phyloP scores from a whole-genome alignment of 2,888 invertebrate species.

The Parelbella ahira region DNA sequence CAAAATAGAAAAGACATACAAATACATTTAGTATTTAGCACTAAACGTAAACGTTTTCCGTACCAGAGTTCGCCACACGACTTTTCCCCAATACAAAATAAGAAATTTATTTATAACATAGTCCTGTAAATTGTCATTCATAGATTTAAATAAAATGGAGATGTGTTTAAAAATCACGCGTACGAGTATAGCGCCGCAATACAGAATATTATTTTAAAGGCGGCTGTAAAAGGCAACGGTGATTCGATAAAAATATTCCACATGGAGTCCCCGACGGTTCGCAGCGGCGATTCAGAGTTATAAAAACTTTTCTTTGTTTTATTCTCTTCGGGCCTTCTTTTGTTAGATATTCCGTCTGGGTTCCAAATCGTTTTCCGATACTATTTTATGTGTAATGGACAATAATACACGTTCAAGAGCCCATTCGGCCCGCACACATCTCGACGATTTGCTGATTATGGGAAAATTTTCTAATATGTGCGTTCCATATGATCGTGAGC shows the following conservation, averaged over 20 bases:
- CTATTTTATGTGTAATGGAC: conserved; percentile 66
- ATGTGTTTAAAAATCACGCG: no score
- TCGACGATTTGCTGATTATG: conserved; percentile 33
- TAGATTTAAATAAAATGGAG: no score
- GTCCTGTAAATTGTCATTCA: no score
- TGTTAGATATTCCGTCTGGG: conserved; percentile 49
- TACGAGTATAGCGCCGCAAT: conserved; percentile 9
- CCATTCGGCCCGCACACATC: conserved; percentile 35
- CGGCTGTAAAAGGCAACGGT: conserved; percentile 18
- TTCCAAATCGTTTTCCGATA: conserved; percentile 73
- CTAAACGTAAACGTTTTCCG: no score
- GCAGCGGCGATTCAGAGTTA: conserved; percentile 52
- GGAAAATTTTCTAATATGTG: conserved; percentile 27
- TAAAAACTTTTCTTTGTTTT: conserved; percentile 72
- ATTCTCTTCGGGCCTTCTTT: conserved; percentile 41
- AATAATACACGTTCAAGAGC: conserved; percentile 58
- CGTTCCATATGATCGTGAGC: conserved; percentile 7
- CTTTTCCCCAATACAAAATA: no score
- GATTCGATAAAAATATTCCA: conserved; percentile 26
- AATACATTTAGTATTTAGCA: no score
- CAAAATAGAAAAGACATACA: no score
- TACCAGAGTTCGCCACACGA: no score
- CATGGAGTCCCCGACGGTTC: conserved; percentile 18
- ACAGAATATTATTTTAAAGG: conserved; percentile 16
- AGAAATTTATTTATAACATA: no score